Evolutionary conservation across 2,888 invertebrate genomes (phyloP).

Genomic region (Anorthoa munda): DNA sequence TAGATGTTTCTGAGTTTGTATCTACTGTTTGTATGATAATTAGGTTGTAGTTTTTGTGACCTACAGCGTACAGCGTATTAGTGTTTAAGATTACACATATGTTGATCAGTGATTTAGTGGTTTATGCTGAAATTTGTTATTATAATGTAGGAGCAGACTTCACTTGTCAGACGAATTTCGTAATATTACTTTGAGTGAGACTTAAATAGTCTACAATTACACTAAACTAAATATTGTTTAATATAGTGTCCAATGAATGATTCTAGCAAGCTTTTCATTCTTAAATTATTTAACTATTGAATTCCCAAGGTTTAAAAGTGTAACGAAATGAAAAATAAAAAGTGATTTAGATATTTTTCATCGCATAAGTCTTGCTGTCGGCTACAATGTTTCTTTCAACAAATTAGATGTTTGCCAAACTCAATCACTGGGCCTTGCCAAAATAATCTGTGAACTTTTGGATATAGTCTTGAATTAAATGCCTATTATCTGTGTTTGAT

Average conservation of each 20-base stretch:
- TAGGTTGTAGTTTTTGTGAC: no score
- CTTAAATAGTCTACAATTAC: no score
- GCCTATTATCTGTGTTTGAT: constrained; percentile 13
- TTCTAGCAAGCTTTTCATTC: background rate
- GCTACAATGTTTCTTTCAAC: constrained; percentile 53
- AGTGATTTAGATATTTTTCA: constrained; percentile 50
- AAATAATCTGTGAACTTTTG: constrained; percentile 52
- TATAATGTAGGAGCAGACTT: no score
- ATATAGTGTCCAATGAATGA: background rate
- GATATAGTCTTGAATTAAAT: constrained; percentile 26
- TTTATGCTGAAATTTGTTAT: no score
- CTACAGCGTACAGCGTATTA: no score
- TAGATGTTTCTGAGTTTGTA: no score
- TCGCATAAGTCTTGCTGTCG: constrained; percentile 9
- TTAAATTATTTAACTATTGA: background rate
- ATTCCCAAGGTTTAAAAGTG: background rate
- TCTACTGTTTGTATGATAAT: no score
- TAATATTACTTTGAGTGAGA: no score
- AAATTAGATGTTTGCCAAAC: constrained; percentile 55
- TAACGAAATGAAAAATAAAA: constrained; percentile 23
- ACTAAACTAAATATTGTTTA: no score
- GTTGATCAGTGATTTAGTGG: no score
- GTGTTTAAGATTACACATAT: no score
- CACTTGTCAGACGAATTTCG: no score
- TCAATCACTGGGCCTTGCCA: constrained; percentile 51